These are phyloP conservation scores for Imbricaverruca yamaguchii DNA, from an alignment of 2,888 invertebrate genomes.

Conservation along the genomic window DNA sequence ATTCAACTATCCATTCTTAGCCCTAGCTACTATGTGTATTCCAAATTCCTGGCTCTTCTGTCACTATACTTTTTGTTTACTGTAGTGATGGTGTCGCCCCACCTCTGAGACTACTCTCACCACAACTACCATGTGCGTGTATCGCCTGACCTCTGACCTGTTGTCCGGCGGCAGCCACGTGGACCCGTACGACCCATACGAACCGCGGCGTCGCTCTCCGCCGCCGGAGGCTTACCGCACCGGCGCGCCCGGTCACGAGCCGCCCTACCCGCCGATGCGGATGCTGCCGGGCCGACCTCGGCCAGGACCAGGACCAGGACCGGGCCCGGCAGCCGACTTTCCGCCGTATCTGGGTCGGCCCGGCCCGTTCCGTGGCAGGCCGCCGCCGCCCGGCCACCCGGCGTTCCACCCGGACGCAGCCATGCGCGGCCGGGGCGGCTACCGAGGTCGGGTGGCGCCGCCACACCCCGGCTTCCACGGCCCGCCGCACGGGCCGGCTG, in stretches of 20 bases:
- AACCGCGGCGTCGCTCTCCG: constrained; percentile 19
- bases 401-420: not conserved
- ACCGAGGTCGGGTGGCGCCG: constrained; percentile 18
- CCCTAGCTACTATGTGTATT: no score
- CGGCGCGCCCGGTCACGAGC: not conserved
- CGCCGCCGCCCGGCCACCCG: constrained; percentile 22
- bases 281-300: constrained; percentile 26
- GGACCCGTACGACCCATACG: constrained; percentile 13
- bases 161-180: not conserved
- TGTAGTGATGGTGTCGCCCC: no score
- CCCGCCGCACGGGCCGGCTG: not conserved
- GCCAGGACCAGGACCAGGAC: constrained; percentile 29
- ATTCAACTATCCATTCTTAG: no score
- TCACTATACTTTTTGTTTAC: no score
- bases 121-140: no score
- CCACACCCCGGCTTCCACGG: constrained; percentile 19
- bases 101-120: no score
- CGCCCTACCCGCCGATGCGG: constrained; percentile 12
- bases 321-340: not conserved
- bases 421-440: constrained; percentile 20
- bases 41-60: no score
- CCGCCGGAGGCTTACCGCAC: not conserved
- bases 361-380: constrained; percentile 22
- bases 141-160: not conserved
- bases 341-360: not conserved